Conservation (phyloP, 2,797 vertebrate genomes). For the Lacerta viridis region DNA sequence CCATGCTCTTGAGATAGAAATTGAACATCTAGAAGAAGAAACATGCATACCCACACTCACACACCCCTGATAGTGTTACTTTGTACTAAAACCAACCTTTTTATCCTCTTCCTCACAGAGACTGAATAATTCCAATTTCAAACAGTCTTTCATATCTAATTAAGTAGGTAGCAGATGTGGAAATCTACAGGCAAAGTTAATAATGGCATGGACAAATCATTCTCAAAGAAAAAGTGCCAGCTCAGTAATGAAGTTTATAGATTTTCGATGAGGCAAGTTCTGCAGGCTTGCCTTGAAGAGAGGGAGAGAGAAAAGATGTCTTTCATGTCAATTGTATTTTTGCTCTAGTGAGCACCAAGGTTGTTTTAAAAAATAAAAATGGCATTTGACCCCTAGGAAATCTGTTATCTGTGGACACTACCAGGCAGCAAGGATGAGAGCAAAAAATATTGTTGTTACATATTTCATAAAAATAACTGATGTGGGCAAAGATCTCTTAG, state of each 20-base stretch:
- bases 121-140: not conserved
- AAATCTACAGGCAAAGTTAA: not conserved
- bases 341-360: not conserved
- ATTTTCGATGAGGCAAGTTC: not conserved
- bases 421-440: slow-evolving; percentile 16
- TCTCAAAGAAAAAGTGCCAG: slow-evolving; percentile 17
- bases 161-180: not conserved
- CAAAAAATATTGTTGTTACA: slow-evolving; percentile 21
- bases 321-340: rapidly evolving
- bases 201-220: slow-evolving; percentile 29
- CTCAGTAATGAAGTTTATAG: not conserved
- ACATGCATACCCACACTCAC: not conserved
- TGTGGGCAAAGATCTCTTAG: slow-evolving; percentile 5
- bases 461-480: slow-evolving; percentile 46
- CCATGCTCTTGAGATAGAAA: not conserved
- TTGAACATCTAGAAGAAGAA: not conserved
- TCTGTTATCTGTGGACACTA: not conserved
- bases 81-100: not conserved
- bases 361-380: not conserved
- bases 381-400: not conserved
- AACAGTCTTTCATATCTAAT: slow-evolving; percentile 16
- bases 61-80: not conserved
- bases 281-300: not conserved
- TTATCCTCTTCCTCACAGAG: not conserved
- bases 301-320: not conserved